These are phyloP conservation scores for Crenuchus spilurus DNA, from an alignment of 2,797 vertebrate species.

Conservation along the genomic window DNA sequence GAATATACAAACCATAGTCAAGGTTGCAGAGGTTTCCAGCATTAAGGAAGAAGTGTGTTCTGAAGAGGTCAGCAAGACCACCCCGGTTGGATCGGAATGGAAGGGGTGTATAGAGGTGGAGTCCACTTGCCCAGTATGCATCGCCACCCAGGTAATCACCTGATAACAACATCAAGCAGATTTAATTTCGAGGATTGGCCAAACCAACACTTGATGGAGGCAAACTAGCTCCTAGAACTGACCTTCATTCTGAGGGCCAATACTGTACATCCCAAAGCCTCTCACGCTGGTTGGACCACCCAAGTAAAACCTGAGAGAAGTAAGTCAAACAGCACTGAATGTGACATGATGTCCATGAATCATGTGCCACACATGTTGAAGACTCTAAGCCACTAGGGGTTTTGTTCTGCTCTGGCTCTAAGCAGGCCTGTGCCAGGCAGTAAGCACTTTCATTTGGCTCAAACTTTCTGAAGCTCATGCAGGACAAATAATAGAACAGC, in stretches of 20 bases:
- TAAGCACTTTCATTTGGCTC: too few relatives aligned
- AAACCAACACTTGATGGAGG: too few relatives aligned
- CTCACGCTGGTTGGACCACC: constrained; percentile 94
- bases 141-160: constrained; percentile 89
- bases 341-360: neutral
- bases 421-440: too few relatives aligned
- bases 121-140: constrained; percentile 85
- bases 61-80: constrained; percentile 87
- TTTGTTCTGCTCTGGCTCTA: too few relatives aligned
- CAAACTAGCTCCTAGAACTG: too few relatives aligned
- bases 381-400: too few relatives aligned
- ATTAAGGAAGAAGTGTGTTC: constrained; percentile 89
- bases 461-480: too few relatives aligned
- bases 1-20: constrained; percentile 79
- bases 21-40: constrained; percentile 90
- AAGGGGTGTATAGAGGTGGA: constrained; percentile 86
- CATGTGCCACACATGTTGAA: too few relatives aligned
- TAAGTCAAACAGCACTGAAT: neutral
- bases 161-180: constrained; percentile 46
- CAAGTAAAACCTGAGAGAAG: constrained; percentile 87
- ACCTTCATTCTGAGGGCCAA: constrained; percentile 98
- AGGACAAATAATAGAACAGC: too few relatives aligned
- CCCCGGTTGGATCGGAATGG: constrained; percentile 85
- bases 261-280: constrained; percentile 98
- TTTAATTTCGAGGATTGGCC: too few relatives aligned